Evolutionary conservation across 2,888 invertebrate species (phyloP).

Genomic region (Gortyna flavago): DNA sequence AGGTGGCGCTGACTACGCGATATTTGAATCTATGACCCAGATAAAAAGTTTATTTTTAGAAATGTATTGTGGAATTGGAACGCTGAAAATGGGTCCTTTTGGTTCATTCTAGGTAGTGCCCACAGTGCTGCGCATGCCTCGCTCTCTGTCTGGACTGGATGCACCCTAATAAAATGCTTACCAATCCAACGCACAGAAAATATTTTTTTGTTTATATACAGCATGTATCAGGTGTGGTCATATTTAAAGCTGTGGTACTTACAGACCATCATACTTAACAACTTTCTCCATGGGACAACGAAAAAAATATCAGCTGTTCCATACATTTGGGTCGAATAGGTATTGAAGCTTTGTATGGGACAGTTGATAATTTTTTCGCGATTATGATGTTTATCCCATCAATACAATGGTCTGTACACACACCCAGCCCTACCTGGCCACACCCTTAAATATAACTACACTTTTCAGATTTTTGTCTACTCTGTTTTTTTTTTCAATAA

Average conservation of each 20-base stretch:
- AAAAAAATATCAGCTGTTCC: not conserved
- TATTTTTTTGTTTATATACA: not conserved
- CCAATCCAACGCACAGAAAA: too few relatives aligned
- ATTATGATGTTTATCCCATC: not conserved
- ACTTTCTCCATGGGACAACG: not conserved
- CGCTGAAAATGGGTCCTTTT: not conserved
- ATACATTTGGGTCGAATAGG: not conserved
- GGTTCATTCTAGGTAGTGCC: not conserved
- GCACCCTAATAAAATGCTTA: too few relatives aligned
- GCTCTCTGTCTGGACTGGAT: too few relatives aligned
- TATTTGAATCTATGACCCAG: not conserved
- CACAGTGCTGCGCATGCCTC: too few relatives aligned
- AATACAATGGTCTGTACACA: not conserved
- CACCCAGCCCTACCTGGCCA: too few relatives aligned
- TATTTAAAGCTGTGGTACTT: not conserved
- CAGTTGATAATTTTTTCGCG: not conserved
- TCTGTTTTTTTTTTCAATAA: not conserved
- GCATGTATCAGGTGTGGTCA: not conserved
- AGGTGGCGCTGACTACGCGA: not conserved
- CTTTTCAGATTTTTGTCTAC: not conserved
- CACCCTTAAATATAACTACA: too few relatives aligned
- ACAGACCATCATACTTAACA: not conserved
- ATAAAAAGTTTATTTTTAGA: constrained; percentile 1
- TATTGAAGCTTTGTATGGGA: too few relatives aligned
- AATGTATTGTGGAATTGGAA: constrained; percentile 2